Percentiles rank a stretch among this genome's conserved stretches.
Evolutionary conservation across 2,888 invertebrate species (phyloP).

Genomic region (Plebejus melissa): DNA sequence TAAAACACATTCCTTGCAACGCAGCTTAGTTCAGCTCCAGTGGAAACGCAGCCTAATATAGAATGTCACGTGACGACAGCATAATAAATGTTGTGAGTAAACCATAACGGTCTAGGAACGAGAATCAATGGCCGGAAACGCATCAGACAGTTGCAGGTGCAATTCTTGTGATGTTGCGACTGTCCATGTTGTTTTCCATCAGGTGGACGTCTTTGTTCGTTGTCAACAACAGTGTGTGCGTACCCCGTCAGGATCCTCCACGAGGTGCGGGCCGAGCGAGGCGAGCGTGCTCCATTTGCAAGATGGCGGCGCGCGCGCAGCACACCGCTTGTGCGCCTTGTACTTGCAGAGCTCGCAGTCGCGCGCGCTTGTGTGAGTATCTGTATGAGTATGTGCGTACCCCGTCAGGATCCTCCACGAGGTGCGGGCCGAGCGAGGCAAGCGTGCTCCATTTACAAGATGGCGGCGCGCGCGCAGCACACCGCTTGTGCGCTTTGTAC

Average conservation of each 20-base stretch:
- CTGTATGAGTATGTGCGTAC: constrained; percentile 67
- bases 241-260: constrained; percentile 95
- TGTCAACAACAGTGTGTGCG: constrained; percentile 43
- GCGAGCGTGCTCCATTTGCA: constrained; percentile 99
- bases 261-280: constrained; percentile 95
- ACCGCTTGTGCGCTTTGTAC: constrained; percentile 97
- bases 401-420: constrained; percentile 95
- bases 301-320: constrained; percentile 93
- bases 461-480: constrained; percentile 93
- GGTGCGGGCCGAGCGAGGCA: constrained; percentile 95
- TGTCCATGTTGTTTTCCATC: too few species aligned
- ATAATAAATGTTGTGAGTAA: too few species aligned
- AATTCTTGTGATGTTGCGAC: too few species aligned
- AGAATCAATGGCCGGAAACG: too few species aligned
- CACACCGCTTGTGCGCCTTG: constrained; percentile 97
- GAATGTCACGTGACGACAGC: too few species aligned
- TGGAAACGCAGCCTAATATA: too few species aligned
- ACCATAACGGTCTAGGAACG: too few species aligned
- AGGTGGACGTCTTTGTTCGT: too few species aligned
- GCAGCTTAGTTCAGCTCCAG: too few species aligned
- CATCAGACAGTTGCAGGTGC: too few species aligned
- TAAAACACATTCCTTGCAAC: too few species aligned
- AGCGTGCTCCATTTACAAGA: constrained; percentile 99
- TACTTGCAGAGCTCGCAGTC: constrained; percentile 99
- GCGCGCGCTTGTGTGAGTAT: constrained; percentile 77